Base-by-base conservation (phyloP, 2,113 vertebrate species). In the Tragelaphus imberbis region DNA sequence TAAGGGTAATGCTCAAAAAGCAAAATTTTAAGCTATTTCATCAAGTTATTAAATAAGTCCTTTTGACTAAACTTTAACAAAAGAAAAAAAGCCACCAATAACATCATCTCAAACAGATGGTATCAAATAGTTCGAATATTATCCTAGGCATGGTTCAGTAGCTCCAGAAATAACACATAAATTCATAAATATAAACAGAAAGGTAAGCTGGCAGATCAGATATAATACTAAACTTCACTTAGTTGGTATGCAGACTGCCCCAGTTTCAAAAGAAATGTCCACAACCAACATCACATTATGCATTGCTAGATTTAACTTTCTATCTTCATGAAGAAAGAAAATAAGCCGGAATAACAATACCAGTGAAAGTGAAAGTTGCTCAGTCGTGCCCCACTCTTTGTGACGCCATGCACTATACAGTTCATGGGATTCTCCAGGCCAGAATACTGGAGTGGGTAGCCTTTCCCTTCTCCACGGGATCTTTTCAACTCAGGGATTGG, bases 101-200 rank as follows among this genome's bases (percentile, higher is more conserved):
- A 98, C 94, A 97, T 98, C 82, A 86, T 97, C 97, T 93, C 92
- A 98, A 98, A 97, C 97, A 99, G 98, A 98, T 98, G 98, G 98
- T 98, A 98, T 93, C 96, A 97, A 97, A 97, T 97, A 97, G 97
- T 98, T 98, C 97, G 97, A 98, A 98, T 98, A 95, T 94, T 98
- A 97, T 97, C 98, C 98, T 97, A 79, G 40, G 2, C 21, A 75
- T 63, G 94, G 96, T 97, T 97, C 92, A 97, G 97, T 91, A 95
- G 97, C 97, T 98, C 94, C 97, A 98, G 97, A 98, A 98, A 98
- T 98, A 98, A 98, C 92, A 97, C 89, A 90, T 95, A 5, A 75
- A 97, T 95, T 61, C 96, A 97, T 96, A 98, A 98, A 94, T 2
- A 1, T 59, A 81, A 82, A 58, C 33, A 30, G 51, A 82, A 95